Conservation (phyloP, 1,140 invertebrate genomes). For the Nylanderia fulva region DNA sequence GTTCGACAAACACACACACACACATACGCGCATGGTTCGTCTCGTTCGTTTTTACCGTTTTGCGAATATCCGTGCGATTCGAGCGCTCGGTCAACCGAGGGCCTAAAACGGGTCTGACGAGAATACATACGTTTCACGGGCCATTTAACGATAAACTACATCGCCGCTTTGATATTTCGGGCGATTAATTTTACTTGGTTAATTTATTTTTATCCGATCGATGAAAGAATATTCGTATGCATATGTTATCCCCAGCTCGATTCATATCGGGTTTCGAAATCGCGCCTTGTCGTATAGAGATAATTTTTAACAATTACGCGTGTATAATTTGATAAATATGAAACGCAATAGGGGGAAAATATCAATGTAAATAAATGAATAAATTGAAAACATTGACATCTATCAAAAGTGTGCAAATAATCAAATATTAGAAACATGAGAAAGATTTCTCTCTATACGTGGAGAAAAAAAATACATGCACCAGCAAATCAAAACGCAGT, state of each 20-base stretch:
- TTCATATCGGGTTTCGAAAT: too few relatives aligned
- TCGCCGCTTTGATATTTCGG: not conserved
- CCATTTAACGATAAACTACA: slow-evolving; percentile 35
- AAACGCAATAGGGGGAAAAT: not conserved
- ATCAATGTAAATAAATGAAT: not conserved
- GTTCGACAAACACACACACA: not conserved
- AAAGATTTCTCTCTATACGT: not conserved
- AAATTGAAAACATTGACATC: not conserved
- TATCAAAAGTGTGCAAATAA: not conserved
- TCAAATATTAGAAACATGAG: not conserved
- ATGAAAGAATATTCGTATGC: not conserved
- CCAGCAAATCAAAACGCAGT: not conserved
- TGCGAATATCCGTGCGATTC: slow-evolving; percentile 73
- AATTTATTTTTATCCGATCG: not conserved
- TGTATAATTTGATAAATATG: not conserved
- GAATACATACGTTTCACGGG: slow-evolving; percentile 4
- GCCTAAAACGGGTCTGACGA: slow-evolving; percentile 16
- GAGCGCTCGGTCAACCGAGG: slow-evolving; percentile 70
- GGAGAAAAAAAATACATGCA: not conserved
- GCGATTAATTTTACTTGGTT: not conserved
- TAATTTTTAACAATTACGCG: not conserved
- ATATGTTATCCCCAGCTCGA: not conserved
- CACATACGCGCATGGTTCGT: slow-evolving; percentile 20
- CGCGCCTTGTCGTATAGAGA: not conserved
- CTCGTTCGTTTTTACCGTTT: slow-evolving; percentile 74